Evolutionary conservation across 2,888 invertebrate genomes (phyloP).

Genomic region (Drepana falcataria): DNA sequence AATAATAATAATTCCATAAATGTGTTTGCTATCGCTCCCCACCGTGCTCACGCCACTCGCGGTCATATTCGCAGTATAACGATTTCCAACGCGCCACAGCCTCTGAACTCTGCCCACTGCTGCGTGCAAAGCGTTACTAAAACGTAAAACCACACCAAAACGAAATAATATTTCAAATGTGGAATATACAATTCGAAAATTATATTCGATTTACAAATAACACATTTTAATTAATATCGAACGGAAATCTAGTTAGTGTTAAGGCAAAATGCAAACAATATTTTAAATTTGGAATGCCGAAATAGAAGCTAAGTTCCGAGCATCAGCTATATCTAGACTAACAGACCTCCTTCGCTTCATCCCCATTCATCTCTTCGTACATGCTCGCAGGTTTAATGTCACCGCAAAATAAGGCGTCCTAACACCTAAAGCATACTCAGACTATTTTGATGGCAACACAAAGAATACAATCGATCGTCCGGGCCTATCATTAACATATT

Average conservation of each 20-base stretch:
- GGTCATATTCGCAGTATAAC: constrained; percentile 57
- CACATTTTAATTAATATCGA: no score
- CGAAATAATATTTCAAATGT: constrained; percentile 11
- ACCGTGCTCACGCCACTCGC: constrained; percentile 34
- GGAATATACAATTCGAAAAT: not conserved
- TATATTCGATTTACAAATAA: no score
- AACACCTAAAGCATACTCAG: not conserved
- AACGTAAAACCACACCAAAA: constrained; percentile 20
- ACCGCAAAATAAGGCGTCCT: not conserved
- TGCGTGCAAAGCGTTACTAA: constrained; percentile 8
- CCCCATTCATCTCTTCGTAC: no score
- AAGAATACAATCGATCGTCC: constrained; percentile 1
- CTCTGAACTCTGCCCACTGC: constrained; percentile 27
- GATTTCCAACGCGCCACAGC: constrained; percentile 54
- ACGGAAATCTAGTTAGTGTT: no score
- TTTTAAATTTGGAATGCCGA: no score
- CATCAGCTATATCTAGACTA: no score
- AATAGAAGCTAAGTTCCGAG: no score
- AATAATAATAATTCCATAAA: not conserved
- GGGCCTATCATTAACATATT: constrained; percentile 53
- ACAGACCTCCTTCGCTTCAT: no score
- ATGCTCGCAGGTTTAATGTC: no score
- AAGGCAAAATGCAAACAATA: no score
- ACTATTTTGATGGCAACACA: constrained; percentile 2
- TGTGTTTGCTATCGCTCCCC: constrained; percentile 39